Percentiles rank a stretch among this genome's conserved stretches.
These are phyloP conservation scores for Aleiodes testaceus DNA, from an alignment of 2,888 invertebrate species.

Conservation along the genomic window DNA sequence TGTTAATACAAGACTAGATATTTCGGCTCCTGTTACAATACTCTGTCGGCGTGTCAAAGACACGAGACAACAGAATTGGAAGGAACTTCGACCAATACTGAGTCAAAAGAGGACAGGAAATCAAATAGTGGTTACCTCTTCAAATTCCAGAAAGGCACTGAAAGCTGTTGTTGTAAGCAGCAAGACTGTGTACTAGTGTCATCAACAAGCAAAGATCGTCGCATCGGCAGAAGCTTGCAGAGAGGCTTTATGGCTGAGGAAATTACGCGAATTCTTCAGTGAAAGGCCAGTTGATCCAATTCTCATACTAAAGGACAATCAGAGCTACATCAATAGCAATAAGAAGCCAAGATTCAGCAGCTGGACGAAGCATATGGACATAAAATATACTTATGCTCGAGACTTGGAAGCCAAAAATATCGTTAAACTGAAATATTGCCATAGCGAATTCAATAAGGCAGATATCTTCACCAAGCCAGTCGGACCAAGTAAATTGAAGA, in stretches of 20 bases:
- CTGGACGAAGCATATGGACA: slow-evolving; percentile 53
- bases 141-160: slow-evolving; percentile 44
- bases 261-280: slow-evolving; percentile 49
- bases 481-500: slow-evolving; percentile 42
- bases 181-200: slow-evolving; percentile 55
- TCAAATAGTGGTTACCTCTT: slow-evolving; percentile 61
- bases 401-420: slow-evolving; percentile 41
- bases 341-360: slow-evolving; percentile 46
- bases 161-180: slow-evolving; percentile 59
- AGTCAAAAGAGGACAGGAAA: slow-evolving; percentile 56
- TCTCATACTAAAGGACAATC: slow-evolving; percentile 55
- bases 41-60: slow-evolving; percentile 26
- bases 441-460: slow-evolving; percentile 54
- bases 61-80: slow-evolving; percentile 28
- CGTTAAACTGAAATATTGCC: slow-evolving; percentile 52
- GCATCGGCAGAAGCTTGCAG: slow-evolving; percentile 52
- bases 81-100: slow-evolving; percentile 41
- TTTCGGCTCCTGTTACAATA: slow-evolving; percentile 31
- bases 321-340: slow-evolving; percentile 55
- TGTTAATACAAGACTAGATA: slow-evolving; percentile 5
- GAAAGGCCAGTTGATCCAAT: slow-evolving; percentile 37
- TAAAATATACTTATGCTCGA: slow-evolving; percentile 36
- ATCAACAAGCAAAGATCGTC: slow-evolving; percentile 56
- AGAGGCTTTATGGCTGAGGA: slow-evolving; percentile 52
- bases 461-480: slow-evolving; percentile 56